A percentile compares a stretch with the other conserved stretches of the same genome.
phyloP scores from a whole-genome alignment of 1,140 invertebrate species.

The Aphelinus certus region DNA sequence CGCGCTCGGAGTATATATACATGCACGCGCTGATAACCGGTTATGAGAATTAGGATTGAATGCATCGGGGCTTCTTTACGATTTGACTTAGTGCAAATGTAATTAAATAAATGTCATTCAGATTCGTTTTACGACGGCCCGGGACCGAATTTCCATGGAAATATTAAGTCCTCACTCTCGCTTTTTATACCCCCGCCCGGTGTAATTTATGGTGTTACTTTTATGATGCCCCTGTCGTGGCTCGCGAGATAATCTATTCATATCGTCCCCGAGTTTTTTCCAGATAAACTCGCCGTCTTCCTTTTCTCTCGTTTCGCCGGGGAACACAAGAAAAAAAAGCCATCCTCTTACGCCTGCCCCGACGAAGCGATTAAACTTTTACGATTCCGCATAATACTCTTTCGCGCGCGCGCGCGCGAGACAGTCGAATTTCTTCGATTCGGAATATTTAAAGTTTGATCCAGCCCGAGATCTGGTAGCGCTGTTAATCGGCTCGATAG shows the following conservation, averaged over 20 bases:
- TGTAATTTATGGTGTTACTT: constrained; percentile 59
- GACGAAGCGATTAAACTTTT: too few species aligned
- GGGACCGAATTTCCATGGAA: constrained; percentile 45
- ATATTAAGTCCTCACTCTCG: constrained; percentile 41
- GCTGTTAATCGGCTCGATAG: neutral
- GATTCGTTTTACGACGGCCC: constrained; percentile 55
- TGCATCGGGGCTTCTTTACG: constrained; percentile 35
- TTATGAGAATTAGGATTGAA: constrained; percentile 20
- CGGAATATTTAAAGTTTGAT: too few species aligned
- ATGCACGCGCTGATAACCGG: constrained; percentile 10
- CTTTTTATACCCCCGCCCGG: constrained; percentile 43
- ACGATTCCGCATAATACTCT: too few species aligned
- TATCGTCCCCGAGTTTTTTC: neutral
- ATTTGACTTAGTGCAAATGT: constrained; percentile 34
- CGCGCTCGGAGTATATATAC: too few species aligned
- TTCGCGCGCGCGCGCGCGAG: too few species aligned
- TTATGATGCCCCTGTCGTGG: constrained; percentile 53
- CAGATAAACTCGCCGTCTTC: constrained; percentile 22
- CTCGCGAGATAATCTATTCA: constrained; percentile 34
- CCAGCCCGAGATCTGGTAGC: too few species aligned
- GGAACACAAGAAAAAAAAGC: neutral
- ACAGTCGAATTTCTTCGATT: too few species aligned
- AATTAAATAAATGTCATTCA: constrained; percentile 47
- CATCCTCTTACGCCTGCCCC: too few species aligned
- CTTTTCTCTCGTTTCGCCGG: neutral